Conservation (phyloP, 2,113 vertebrate genomes). For the Promerops cafer region DNA sequence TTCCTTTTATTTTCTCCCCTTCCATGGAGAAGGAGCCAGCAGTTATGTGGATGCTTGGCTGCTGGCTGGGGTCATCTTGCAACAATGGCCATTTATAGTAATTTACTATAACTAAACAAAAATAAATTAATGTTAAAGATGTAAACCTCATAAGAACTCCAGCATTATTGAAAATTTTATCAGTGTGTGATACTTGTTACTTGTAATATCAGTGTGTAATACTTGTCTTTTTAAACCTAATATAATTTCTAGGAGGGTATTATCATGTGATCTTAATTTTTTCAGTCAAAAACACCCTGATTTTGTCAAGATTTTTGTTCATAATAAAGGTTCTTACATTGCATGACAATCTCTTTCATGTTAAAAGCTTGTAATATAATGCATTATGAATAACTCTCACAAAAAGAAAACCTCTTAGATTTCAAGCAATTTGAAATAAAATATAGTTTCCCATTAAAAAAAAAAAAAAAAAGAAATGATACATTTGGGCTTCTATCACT, state of each 20-base stretch:
- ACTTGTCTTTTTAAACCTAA: slow-evolving; percentile 34
- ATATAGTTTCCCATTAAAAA: slow-evolving; percentile 13
- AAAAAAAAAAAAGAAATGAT: slow-evolving; percentile 49
- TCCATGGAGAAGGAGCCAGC: neutral
- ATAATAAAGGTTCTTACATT: slow-evolving; percentile 68
- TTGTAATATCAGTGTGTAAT: neutral
- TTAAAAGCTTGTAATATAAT: slow-evolving; percentile 60
- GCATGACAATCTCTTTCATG: slow-evolving; percentile 73
- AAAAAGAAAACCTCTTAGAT: slow-evolving; percentile 24
- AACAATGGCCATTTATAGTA: neutral
- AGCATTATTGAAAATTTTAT: slow-evolving; percentile 19
- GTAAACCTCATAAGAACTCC: neutral
- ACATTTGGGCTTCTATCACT: slow-evolving; percentile 65
- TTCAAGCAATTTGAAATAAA: slow-evolving; percentile 53
- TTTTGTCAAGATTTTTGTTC: slow-evolving; percentile 77
- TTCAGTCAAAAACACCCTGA: slow-evolving; percentile 53
- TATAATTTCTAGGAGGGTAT: slow-evolving; percentile 30
- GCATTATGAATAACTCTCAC: slow-evolving; percentile 67
- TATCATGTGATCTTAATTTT: slow-evolving; percentile 77
- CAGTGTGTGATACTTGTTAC: neutral
- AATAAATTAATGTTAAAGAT: neutral
- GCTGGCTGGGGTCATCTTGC: neutral
- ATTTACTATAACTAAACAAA: slow-evolving; percentile 29
- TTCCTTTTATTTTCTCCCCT: neutral
- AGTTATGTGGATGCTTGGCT: neutral